Percentiles rank a stretch among this genome's conserved stretches.
These are phyloP conservation scores for Pipistrellus pygmaeus DNA, from an alignment of 2,797 vertebrate genomes.

Conservation along the genomic window DNA sequence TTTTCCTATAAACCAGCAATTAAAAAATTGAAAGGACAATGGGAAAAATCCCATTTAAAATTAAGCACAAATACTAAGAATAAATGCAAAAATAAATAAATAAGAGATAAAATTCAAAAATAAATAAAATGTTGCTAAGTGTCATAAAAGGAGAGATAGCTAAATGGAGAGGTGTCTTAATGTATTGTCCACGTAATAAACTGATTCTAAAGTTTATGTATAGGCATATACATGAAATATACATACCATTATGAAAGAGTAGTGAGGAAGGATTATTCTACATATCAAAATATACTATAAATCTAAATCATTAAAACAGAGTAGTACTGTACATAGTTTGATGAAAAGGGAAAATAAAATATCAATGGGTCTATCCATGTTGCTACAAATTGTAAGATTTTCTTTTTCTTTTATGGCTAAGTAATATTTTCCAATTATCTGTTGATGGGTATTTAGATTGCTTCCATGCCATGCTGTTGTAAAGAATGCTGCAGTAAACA, in stretches of 20 bases:
- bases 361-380: neutral
- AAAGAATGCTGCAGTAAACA: too few relatives aligned
- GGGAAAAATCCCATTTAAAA: neutral
- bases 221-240: neutral
- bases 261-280: neutral
- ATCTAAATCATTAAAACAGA: neutral
- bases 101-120: neutral
- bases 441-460: neutral
- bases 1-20: neutral
- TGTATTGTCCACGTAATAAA: neutral
- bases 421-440: neutral
- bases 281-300: neutral
- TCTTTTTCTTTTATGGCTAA: neutral
- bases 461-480: neutral
- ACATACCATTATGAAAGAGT: neutral
- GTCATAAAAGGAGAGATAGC: neutral
- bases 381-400: neutral
- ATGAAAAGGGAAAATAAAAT: neutral
- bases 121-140: neutral
- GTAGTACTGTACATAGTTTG: neutral
- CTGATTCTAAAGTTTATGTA: neutral
- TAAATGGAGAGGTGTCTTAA: neutral
- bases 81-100: neutral
- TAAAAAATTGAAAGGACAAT: neutral
- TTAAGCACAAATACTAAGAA: neutral